Conservation (phyloP, 23 tunicate species). For the Oikopleura dioica region DNA sequence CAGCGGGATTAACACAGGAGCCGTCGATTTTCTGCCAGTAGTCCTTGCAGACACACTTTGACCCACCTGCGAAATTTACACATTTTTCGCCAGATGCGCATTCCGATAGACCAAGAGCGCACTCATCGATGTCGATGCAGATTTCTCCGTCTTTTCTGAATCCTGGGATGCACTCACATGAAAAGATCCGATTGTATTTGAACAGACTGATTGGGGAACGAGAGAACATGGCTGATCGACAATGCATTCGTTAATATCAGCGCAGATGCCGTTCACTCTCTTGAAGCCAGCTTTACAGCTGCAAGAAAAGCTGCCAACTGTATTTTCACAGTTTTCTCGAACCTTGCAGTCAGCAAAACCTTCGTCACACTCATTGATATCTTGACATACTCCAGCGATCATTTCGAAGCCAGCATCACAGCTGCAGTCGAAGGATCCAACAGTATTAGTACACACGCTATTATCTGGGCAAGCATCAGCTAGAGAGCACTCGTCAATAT, state of each 20-base stretch:
- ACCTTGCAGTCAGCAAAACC: neutral
- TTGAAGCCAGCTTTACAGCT: neutral
- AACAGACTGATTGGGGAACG: too few species aligned
- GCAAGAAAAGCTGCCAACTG: neutral
- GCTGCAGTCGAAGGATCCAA: neutral
- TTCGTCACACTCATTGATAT: neutral
- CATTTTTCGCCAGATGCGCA: constrained; percentile 23
- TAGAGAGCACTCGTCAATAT: neutral
- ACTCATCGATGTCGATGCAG: constrained; percentile 75
- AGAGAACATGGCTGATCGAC: neutral
- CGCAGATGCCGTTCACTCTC: neutral
- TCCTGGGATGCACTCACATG: constrained; percentile 12
- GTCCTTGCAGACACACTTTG: neutral
- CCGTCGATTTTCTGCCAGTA: neutral
- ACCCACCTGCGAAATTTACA: neutral
- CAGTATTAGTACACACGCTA: neutral
- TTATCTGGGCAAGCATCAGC: neutral
- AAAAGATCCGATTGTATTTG: too few species aligned
- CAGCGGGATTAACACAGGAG: neutral
- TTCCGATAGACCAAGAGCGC: constrained; percentile 19
- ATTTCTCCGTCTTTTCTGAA: constrained; percentile 34
- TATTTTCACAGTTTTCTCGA: neutral
- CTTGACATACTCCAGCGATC: neutral
- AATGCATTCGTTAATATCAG: neutral
- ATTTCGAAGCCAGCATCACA: neutral